Evolutionary conservation across 2,888 invertebrate species (phyloP).

Genomic region (Amphiduros pacificus): DNA sequence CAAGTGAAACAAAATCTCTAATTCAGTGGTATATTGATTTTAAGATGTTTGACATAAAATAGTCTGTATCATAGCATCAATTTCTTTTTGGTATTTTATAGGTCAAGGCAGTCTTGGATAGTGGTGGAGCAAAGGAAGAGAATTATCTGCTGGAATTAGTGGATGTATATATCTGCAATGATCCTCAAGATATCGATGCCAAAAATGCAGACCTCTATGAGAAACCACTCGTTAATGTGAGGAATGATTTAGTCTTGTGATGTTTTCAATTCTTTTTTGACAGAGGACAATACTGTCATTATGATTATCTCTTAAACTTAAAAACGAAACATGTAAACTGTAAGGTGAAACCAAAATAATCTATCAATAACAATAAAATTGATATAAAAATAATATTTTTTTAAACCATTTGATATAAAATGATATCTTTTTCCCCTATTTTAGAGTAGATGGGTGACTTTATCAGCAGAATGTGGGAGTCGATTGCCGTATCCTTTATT

Average conservation of each 20-base stretch:
- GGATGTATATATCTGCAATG: conserved; percentile 85
- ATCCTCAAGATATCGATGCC: conserved; percentile 66
- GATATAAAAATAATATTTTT: neutral
- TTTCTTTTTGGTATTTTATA: conserved; percentile 25
- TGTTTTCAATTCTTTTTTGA: too few relatives aligned
- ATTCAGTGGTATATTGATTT: neutral
- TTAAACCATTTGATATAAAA: too few relatives aligned
- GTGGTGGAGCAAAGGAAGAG: conserved; percentile 84
- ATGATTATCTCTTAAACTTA: too few relatives aligned
- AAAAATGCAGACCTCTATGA: conserved; percentile 92
- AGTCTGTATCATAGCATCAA: neutral
- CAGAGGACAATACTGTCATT: too few relatives aligned
- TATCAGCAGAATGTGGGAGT: conserved; percentile 66
- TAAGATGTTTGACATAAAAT: neutral
- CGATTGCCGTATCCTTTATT: conserved; percentile 66
- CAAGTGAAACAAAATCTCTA: too few relatives aligned
- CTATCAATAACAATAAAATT: too few relatives aligned
- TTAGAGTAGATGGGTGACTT: conserved; percentile 73
- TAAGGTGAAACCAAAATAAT: too few relatives aligned
- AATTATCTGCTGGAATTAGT: conserved; percentile 89
- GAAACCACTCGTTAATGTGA: conserved; percentile 79
- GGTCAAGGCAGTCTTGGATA: conserved; percentile 68
- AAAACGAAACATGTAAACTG: too few relatives aligned
- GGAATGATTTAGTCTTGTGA: too few relatives aligned
- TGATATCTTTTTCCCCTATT: conserved; percentile 20